A percentile compares a stretch with the other conserved stretches of the same genome.
These are phyloP conservation scores for Drosophila bocqueti DNA, from an alignment of 1,140 invertebrate genomes.

Conservation along the genomic window DNA sequence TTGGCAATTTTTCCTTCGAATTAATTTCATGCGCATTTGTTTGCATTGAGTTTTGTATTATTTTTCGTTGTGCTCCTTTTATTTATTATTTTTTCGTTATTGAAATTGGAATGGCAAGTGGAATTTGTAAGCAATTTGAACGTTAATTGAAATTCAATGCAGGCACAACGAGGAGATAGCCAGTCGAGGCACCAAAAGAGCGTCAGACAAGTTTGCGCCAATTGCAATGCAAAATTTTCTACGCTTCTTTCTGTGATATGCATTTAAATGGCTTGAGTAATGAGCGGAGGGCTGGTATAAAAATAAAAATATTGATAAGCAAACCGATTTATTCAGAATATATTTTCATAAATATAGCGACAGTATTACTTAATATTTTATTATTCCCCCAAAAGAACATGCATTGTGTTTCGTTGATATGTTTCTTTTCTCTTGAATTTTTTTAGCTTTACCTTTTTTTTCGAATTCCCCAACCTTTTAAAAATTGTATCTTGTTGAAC, in stretches of 20 bases:
- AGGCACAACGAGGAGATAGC: conserved; percentile 24
- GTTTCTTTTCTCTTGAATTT: neutral
- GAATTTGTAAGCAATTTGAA: conserved; percentile 64
- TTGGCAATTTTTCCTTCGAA: conserved; percentile 68
- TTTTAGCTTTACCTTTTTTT: neutral
- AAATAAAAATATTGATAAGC: neutral
- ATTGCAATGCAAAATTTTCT: conserved; percentile 50
- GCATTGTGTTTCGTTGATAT: neutral
- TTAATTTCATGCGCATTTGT: conserved; percentile 60
- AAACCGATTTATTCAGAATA: neutral
- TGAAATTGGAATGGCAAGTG: conserved; percentile 66
- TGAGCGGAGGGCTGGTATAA: neutral
- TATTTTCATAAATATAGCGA: conserved; percentile 1
- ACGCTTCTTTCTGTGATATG: conserved; percentile 23
- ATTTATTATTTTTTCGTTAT: conserved; percentile 56
- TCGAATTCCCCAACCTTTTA: neutral
- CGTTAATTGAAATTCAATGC: conserved; percentile 74
- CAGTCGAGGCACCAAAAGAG: conserved; percentile 1
- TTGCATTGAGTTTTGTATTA: conserved; percentile 19
- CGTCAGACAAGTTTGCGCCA: conserved; percentile 35
- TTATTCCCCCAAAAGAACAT: neutral
- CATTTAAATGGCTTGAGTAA: conserved; percentile 44
- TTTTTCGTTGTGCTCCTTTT: conserved; percentile 26
- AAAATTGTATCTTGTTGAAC: conserved; percentile 23
- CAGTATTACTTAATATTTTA: conserved; percentile 4